Percentiles rank a stretch among this genome's conserved stretches.
These are phyloP conservation scores for Glaucopsyche alexis DNA, from an alignment of 2,888 invertebrate species.

Conservation along the genomic window DNA sequence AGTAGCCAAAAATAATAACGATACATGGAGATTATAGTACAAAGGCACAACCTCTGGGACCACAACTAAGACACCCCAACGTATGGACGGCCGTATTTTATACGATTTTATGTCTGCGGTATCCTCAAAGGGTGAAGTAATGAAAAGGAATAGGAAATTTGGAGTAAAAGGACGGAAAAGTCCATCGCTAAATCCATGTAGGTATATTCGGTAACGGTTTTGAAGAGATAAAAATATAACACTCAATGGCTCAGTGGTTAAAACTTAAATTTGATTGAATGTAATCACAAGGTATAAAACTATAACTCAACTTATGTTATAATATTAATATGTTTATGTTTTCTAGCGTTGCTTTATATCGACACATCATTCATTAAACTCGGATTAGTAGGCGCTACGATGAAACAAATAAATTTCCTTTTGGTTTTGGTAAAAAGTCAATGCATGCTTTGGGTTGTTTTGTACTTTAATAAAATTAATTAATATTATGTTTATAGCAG, in stretches of 20 bases:
- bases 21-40: neutral
- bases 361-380: too few relatives aligned
- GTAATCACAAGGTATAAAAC: neutral
- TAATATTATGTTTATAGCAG: too few relatives aligned
- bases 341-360: too few relatives aligned
- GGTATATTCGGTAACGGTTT: neutral
- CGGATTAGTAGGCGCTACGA: too few relatives aligned
- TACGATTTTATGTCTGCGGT: slow-evolving; percentile 13
- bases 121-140: slow-evolving; percentile 18
- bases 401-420: too few relatives aligned
- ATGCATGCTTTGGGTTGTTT: too few relatives aligned
- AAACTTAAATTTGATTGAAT: neutral
- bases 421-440: too few relatives aligned
- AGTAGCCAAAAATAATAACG: neutral
- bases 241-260: neutral
- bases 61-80: neutral
- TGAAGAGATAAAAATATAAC: neutral
- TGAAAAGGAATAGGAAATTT: slow-evolving; percentile 17
- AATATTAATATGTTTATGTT: too few relatives aligned
- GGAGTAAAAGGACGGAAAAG: neutral
- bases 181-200: neutral
- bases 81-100: slow-evolving; percentile 7
- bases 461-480: too few relatives aligned
- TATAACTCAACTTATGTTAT: too few relatives aligned
- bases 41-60: neutral